These are phyloP conservation scores for Galerucella nymphaeae DNA, from an alignment of 2,888 invertebrate species.

Conservation along the genomic window DNA sequence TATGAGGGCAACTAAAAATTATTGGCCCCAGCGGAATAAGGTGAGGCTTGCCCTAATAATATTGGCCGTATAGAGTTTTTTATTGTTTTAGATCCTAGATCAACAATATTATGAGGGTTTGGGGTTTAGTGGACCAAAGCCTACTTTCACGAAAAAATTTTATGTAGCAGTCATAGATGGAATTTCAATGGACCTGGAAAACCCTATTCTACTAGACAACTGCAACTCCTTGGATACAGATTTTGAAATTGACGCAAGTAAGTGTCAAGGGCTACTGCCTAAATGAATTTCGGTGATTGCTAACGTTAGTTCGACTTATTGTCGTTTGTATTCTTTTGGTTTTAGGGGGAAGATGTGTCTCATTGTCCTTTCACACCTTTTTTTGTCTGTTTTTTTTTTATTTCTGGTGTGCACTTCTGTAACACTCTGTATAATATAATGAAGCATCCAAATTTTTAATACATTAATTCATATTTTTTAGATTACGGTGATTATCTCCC, in stretches of 20 bases:
- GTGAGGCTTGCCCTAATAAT: no score
- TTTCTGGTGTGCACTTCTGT: no score
- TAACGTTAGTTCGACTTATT: no score
- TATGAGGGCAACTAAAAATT: no score
- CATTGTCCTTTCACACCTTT: no score
- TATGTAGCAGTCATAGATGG: conserved; percentile 19
- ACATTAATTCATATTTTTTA: conserved; percentile 2
- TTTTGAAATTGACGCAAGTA: conserved; percentile 21
- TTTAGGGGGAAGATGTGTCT: no score
- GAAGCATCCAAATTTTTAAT: neutral
- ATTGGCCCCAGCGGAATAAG: no score
- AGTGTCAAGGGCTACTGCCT: neutral
- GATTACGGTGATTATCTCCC: conserved; percentile 5
- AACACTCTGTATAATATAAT: no score
- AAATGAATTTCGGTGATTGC: no score
- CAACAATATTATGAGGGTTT: conserved; percentile 13
- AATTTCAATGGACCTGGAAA: conserved; percentile 5
- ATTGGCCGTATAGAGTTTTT: no score
- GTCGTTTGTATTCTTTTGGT: no score
- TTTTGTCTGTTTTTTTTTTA: no score
- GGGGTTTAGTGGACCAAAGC: conserved; percentile 21
- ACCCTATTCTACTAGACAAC: conserved; percentile 26
- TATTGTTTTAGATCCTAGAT: conserved; percentile 15
- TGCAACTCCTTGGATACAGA: conserved; percentile 18
- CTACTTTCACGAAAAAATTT: conserved; percentile 19